Evolutionary conservation across 2,888 invertebrate species (phyloP).

Genomic region (Alentia gelatinosa): DNA sequence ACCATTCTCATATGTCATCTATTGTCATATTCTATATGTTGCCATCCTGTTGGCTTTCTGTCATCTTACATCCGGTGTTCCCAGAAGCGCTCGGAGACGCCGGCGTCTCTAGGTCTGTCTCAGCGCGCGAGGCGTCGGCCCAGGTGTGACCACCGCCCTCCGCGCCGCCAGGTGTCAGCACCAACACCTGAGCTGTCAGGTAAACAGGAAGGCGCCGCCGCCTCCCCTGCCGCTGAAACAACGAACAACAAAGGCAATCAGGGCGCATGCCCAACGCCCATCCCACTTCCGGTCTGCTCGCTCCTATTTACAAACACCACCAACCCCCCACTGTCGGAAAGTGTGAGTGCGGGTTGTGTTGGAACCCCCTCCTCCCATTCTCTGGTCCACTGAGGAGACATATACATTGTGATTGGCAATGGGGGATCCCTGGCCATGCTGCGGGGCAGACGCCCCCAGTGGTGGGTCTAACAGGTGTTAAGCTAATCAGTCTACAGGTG

Average conservation of each 20-base stretch:
- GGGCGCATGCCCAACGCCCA: not conserved
- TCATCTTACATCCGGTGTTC: not conserved
- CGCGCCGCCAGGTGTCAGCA: not conserved
- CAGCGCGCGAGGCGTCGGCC: not conserved
- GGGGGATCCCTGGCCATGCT: not conserved
- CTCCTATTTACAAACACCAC: not conserved
- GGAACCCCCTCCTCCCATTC: not conserved
- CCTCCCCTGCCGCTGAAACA: not conserved
- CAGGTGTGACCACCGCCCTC: not conserved
- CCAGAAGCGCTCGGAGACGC: not conserved
- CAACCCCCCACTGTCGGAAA: not conserved
- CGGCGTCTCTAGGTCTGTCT: not conserved
- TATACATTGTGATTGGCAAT: too few relatives aligned
- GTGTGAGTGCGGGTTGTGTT: too few relatives aligned
- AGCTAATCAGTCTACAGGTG: constrained; percentile 21
- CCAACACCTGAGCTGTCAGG: not conserved
- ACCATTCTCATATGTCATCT: too few relatives aligned
- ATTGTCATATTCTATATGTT: too few relatives aligned
- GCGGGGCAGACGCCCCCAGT: not conserved
- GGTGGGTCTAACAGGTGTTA: not conserved
- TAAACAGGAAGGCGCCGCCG: not conserved
- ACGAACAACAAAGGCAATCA: not conserved
- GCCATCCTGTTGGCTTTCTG: too few relatives aligned
- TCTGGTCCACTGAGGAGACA: too few relatives aligned
- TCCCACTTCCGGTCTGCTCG: not conserved